Evolutionary conservation across 2,113 vertebrate species (phyloP), one percentile per base, ranked within the genome.

Genomic region (Rousettus leschenaultii): DNA sequence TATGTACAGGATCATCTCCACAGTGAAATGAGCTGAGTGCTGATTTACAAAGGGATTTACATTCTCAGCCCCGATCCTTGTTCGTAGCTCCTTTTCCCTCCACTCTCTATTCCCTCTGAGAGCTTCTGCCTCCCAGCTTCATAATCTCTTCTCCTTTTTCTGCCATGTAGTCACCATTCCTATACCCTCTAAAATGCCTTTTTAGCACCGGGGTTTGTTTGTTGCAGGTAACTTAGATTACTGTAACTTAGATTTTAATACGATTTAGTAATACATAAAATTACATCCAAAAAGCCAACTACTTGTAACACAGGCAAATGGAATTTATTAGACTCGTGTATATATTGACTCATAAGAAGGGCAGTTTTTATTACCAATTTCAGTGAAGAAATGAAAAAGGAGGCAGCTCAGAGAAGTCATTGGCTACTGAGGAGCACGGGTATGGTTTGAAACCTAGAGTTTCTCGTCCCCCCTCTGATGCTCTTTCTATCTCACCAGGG

Each of bases 221-320:
- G 12, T 65, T 51, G 35, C 12, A 19, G 19, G 35, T 59, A n/a
- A n/a, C n/a, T n/a, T n/a, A n/a, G n/a, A n/a, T n/a, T 70, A 63
- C 33, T 92, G 5, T 80, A 40, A 40, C 7, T 80, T 85, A 40
- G 30, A 77, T 77, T 53, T 74, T 61, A 14, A 88, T 51, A 33
- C 15, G 66, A 75, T 71, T 93, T 86, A 86, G 3, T 70, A 89
- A 71, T n/a, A 89, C 24, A 78, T 83, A 87, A 85, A 92, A 91
- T 80, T 66, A 53, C 21, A 78, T 65, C 40, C 7, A 35, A 57
- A 95, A 66, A 86, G 12, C 15, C 48, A 94, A 35, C 24, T 73
- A 73, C n/a, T 85, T 74, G 2, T 80, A 91, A 91, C 14, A 51
- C 2, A 74, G 33, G 24, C 14, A 94, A 80, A 78, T 80, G 16